Evolutionary conservation across 2,888 invertebrate species (phyloP).

Genomic region (Heliconius aoede): DNA sequence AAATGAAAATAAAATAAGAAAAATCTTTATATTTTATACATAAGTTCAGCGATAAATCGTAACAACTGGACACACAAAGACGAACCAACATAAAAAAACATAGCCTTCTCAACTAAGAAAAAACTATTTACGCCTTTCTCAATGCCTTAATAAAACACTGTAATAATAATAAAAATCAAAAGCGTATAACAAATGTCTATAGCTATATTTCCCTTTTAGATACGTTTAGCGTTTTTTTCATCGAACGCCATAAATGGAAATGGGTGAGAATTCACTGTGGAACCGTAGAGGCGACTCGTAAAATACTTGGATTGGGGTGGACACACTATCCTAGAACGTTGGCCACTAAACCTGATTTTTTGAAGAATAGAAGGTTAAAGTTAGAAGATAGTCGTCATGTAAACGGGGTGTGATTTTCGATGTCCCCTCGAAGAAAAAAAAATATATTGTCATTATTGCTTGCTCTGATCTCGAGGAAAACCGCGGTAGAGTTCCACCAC

Average conservation of each 20-base stretch:
- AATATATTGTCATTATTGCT: not conserved
- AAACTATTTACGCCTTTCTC: constrained; percentile 22
- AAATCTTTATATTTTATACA: constrained; percentile 6
- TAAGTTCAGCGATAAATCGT: not conserved
- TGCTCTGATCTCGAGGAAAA: no score
- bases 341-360: constrained; percentile 51
- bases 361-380: not conserved
- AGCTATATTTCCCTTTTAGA: constrained; percentile 48
- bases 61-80: constrained; percentile 5
- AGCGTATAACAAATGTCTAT: constrained; percentile 46
- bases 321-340: constrained; percentile 55
- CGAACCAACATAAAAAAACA: constrained; percentile 2
- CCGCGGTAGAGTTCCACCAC: no score
- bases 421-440: not conserved
- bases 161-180: constrained; percentile 48
- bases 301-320: constrained; percentile 76
- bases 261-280: constrained; percentile 66
- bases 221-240: constrained; percentile 51
- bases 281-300: constrained; percentile 74
- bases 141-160: constrained; percentile 37
- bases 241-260: constrained; percentile 67
- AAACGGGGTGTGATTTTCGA: not conserved
- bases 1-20: not conserved
- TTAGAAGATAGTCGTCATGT: no score
- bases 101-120: constrained; percentile 9